Conservation (phyloP, 2,888 invertebrate genomes). For the Drosophila engyochracea region DNA sequence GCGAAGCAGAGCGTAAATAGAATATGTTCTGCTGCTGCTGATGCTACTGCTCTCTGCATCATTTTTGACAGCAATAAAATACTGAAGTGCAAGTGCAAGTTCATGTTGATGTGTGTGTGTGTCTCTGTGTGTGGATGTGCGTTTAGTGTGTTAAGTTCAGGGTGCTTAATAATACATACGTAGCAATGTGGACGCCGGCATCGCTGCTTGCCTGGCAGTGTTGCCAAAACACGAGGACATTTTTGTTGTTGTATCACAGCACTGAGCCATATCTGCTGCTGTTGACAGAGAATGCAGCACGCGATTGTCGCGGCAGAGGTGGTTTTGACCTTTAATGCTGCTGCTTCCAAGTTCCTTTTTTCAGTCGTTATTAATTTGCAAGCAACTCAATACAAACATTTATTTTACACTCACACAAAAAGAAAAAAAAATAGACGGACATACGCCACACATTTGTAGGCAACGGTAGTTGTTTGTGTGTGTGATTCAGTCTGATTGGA, state of each 20-base stretch:
- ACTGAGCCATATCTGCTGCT: constrained; percentile 52
- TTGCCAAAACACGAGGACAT: constrained; percentile 53
- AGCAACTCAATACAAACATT: constrained; percentile 8
- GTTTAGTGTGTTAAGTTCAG: constrained; percentile 42
- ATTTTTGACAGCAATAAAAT: constrained; percentile 18
- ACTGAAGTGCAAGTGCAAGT: constrained; percentile 49
- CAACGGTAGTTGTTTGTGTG: neutral
- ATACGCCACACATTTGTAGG: constrained; percentile 23
- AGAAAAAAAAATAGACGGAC: constrained; percentile 1
- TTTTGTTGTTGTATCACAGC: constrained; percentile 51
- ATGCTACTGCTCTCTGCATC: constrained; percentile 30
- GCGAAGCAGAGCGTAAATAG: constrained; percentile 29
- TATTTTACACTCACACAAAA: neutral
- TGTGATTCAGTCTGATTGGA: constrained; percentile 3
- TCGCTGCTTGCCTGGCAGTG: constrained; percentile 30
- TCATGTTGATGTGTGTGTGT: constrained; percentile 16
- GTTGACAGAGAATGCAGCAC: constrained; percentile 2
- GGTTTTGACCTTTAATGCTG: constrained; percentile 4
- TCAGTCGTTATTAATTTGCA: constrained; percentile 15
- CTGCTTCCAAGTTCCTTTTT: constrained; percentile 22
- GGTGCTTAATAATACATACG: constrained; percentile 51
- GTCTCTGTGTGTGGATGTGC: constrained; percentile 4
- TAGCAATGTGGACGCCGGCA: constrained; percentile 40
- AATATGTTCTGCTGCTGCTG: neutral
- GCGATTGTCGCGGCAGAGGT: constrained; percentile 4